phyloP scores from a whole-genome alignment of 37 sponge, comb jelly and placozoan genomes.

The Spongilla lacustris region DNA sequence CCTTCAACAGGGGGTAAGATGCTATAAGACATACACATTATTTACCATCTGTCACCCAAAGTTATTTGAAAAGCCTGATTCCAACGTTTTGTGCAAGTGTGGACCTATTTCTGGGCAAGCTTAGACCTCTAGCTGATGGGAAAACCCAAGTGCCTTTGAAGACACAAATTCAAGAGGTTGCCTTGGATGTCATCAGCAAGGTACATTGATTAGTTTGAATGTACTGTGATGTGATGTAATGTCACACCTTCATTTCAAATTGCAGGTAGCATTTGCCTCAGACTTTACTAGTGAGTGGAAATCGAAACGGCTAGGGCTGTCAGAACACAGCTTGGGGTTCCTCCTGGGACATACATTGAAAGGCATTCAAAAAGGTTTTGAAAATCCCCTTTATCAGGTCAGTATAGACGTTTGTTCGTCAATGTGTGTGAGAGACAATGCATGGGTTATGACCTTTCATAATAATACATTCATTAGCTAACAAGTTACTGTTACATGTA shows the following conservation, averaged over 20 bases:
- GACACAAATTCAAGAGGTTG: not conserved
- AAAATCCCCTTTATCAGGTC: not conserved
- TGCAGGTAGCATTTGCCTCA: not conserved
- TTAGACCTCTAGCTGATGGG: not conserved
- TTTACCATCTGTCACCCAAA: not conserved
- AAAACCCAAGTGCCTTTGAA: not conserved
- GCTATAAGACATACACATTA: not conserved
- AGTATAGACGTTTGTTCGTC: not conserved
- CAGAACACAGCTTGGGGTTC: not conserved
- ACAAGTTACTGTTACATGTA: too few relatives aligned
- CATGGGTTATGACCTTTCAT: too few relatives aligned
- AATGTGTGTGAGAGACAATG: too few relatives aligned
- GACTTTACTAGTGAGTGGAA: not conserved
- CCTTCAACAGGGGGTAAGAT: not conserved
- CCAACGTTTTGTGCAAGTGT: not conserved
- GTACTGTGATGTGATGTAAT: not conserved
- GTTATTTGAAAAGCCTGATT: not conserved
- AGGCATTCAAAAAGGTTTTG: not conserved
- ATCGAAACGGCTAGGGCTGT: not conserved
- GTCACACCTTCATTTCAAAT: not conserved
- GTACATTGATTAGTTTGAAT: not conserved
- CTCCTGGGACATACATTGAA: not conserved
- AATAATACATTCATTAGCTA: too few relatives aligned
- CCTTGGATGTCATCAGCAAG: not conserved
- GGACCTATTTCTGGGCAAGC: not conserved